Evolutionary conservation across 1,140 invertebrate species (phyloP).

Genomic region (Drosophila grimshawi): DNA sequence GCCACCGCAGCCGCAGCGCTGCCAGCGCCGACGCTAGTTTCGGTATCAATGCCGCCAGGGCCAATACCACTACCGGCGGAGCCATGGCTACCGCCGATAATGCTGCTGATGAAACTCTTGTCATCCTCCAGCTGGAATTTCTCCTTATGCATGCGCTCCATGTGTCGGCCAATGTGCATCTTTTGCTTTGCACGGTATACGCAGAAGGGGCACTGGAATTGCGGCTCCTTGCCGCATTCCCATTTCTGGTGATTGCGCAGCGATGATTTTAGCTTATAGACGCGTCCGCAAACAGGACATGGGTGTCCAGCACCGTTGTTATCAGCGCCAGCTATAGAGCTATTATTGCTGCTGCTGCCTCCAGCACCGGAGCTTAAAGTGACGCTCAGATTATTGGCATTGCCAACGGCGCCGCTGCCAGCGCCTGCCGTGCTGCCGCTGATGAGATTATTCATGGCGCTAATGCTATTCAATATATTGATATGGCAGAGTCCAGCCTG

Average conservation of each 20-base stretch:
- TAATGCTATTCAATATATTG: slow-evolving; percentile 80
- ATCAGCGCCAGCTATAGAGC: slow-evolving; percentile 59
- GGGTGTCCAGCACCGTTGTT: slow-evolving; percentile 86
- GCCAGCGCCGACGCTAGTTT: slow-evolving; percentile 19
- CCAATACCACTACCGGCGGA: slow-evolving; percentile 27
- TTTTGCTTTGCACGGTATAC: slow-evolving; percentile 93
- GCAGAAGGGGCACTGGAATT: slow-evolving; percentile 93
- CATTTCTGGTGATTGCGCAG: slow-evolving; percentile 94
- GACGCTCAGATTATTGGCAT: slow-evolving; percentile 5
- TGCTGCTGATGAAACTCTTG: slow-evolving; percentile 57
- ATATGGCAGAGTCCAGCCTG: slow-evolving; percentile 80
- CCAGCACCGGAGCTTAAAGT: slow-evolving; percentile 44
- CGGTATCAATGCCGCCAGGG: slow-evolving; percentile 12
- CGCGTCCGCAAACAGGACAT: slow-evolving; percentile 91
- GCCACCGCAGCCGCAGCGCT: slow-evolving; percentile 40
- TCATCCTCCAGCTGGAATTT: slow-evolving; percentile 85
- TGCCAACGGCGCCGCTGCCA: slow-evolving; percentile 34
- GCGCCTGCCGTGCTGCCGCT: slow-evolving; percentile 57
- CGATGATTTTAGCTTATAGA: slow-evolving; percentile 93
- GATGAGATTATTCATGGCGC: slow-evolving; percentile 81
- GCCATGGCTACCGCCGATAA: slow-evolving; percentile 46
- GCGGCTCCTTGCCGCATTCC: slow-evolving; percentile 94
- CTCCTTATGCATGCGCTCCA: slow-evolving; percentile 94
- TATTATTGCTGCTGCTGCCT: slow-evolving; percentile 40
- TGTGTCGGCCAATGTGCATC: slow-evolving; percentile 94